A percentile compares a stretch with the other conserved stretches of the same genome.
Conservation (phyloP, 1,140 invertebrate species). For the Drosophila littoralis region DNA sequence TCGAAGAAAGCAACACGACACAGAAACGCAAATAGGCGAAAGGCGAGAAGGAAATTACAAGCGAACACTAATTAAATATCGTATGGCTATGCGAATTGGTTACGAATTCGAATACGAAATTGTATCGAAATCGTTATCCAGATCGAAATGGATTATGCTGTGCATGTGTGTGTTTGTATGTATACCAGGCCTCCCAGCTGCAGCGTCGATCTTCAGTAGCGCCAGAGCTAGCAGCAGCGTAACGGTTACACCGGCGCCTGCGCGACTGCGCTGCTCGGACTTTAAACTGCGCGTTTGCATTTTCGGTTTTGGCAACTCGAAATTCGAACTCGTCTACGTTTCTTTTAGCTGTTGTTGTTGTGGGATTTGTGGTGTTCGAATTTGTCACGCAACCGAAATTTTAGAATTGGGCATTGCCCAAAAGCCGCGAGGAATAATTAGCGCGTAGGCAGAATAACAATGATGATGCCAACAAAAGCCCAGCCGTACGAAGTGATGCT, state of each 20-base stretch:
- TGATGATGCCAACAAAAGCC: constrained; percentile 42
- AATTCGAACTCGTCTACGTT: constrained; percentile 17
- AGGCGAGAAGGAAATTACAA: constrained; percentile 45
- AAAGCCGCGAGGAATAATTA: constrained; percentile 66
- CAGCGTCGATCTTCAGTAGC: constrained; percentile 53
- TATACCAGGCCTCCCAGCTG: constrained; percentile 72
- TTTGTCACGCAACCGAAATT: constrained; percentile 70
- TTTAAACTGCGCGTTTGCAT: constrained; percentile 58
- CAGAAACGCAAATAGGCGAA: constrained; percentile 24
- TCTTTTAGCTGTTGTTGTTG: constrained; percentile 8
- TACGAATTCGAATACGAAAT: constrained; percentile 29
- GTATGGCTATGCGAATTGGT: constrained; percentile 62
- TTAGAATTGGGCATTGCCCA: constrained; percentile 79
- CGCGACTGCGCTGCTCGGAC: constrained; percentile 32
- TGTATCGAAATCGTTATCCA: constrained; percentile 41
- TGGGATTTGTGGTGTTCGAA: constrained; percentile 19
- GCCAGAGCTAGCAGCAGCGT: constrained; percentile 44
- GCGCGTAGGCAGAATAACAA: constrained; percentile 71
- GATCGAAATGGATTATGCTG: constrained; percentile 18
- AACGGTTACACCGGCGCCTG: constrained; percentile 39
- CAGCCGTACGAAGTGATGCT: constrained; percentile 20
- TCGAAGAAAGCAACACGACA: constrained; percentile 15
- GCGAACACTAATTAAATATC: constrained; percentile 52
- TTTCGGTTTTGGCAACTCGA: constrained; percentile 35
- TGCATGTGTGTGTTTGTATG: not conserved